phyloP scores from a whole-genome alignment of 2,888 invertebrate genomes.

The Caenorhabditis sulstoni region DNA sequence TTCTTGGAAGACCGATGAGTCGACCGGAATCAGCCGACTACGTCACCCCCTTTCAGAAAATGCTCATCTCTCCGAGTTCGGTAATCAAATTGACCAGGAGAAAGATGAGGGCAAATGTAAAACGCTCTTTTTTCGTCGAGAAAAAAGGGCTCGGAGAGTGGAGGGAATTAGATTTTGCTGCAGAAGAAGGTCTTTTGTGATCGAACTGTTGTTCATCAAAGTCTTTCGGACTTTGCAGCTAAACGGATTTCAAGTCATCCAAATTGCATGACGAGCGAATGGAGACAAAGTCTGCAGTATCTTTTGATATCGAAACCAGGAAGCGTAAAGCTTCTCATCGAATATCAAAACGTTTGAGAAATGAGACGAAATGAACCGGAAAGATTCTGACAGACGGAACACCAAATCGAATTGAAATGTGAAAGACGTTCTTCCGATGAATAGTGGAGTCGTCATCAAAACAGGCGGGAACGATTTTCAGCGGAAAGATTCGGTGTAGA shows the following conservation, averaged over 20 bases:
- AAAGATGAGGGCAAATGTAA: conserved; percentile 21
- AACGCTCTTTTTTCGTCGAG: conserved; percentile 1
- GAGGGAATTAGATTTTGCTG: conserved; percentile 19
- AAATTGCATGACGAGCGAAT: too few species aligned
- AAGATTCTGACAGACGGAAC: not conserved
- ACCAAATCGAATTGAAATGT: conserved; percentile 18
- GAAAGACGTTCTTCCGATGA: conserved; percentile 17
- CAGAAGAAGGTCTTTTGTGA: conserved; percentile 15
- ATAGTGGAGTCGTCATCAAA: conserved; percentile 20
- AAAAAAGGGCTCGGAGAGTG: conserved; percentile 14
- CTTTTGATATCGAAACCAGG: too few species aligned
- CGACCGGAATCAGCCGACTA: conserved; percentile 25
- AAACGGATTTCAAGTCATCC: conserved; percentile 12
- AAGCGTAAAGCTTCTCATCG: not conserved
- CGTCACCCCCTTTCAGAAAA: conserved; percentile 28
- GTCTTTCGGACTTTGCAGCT: conserved; percentile 2
- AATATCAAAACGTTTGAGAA: not conserved
- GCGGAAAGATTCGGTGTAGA: conserved; percentile 1
- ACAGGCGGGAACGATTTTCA: conserved; percentile 5
- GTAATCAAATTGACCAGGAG: conserved; percentile 22
- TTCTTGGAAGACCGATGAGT: conserved; percentile 11
- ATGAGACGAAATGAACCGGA: not conserved
- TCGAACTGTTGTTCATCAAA: conserved; percentile 38
- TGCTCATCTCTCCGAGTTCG: conserved; percentile 20
- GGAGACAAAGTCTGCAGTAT: too few species aligned